phyloP scores from a whole-genome alignment of 1,140 invertebrate genomes.

The Cotesia typhae region DNA sequence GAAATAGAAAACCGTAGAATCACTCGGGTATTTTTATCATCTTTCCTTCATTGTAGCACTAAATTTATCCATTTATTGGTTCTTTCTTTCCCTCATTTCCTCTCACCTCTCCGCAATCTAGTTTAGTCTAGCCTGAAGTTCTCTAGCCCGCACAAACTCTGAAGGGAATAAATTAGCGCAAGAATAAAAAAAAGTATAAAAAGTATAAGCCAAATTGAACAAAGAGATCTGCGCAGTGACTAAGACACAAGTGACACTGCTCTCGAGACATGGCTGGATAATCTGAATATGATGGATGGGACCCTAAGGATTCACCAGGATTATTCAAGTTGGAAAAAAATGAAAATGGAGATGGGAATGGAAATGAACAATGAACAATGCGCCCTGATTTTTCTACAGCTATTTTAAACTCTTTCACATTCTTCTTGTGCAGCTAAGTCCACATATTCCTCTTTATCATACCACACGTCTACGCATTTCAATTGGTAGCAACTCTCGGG shows the following conservation, averaged over 20 bases:
- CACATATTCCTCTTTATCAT: background rate
- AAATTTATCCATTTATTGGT: too few relatives aligned
- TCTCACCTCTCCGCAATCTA: too few relatives aligned
- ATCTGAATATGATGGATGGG: background rate
- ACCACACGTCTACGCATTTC: too few relatives aligned
- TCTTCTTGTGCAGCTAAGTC: constrained; percentile 43
- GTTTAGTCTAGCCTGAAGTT: too few relatives aligned
- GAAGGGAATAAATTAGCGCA: too few relatives aligned
- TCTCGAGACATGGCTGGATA: background rate
- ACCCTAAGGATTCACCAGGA: constrained; percentile 7
- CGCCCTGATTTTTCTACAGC: background rate
- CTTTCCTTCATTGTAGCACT: too few relatives aligned
- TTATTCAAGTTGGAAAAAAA: constrained; percentile 10
- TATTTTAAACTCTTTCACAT: background rate
- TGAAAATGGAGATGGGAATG: too few relatives aligned
- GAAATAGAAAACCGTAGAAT: background rate
- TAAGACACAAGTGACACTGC: constrained; percentile 9
- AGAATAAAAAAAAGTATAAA: too few relatives aligned
- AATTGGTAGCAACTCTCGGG: background rate
- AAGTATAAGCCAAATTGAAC: too few relatives aligned
- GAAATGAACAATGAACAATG: background rate
- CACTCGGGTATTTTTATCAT: too few relatives aligned
- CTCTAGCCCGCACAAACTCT: too few relatives aligned
- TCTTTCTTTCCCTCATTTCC: too few relatives aligned
- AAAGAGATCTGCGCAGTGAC: background rate